A percentile compares a stretch with the other conserved stretches of the same genome.
phyloP scores from a whole-genome alignment of 2,797 vertebrate genomes.

The Notamacropus eugenii region DNA sequence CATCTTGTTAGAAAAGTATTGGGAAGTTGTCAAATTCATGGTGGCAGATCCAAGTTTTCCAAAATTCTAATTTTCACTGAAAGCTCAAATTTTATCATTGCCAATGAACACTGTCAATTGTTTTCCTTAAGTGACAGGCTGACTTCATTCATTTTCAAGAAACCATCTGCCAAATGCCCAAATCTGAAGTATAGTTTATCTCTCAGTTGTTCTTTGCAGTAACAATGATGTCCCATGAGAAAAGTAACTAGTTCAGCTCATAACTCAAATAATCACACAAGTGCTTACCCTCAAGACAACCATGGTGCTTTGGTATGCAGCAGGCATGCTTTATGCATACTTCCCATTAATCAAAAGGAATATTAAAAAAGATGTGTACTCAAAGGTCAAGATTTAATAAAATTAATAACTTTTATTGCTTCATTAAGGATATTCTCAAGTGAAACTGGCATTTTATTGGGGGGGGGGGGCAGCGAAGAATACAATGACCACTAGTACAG shows the following conservation, averaged over 20 bases:
- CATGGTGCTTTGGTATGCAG: background rate
- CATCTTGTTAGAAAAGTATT: background rate
- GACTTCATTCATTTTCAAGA: background rate
- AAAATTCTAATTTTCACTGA: background rate
- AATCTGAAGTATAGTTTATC: background rate
- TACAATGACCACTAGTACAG: background rate
- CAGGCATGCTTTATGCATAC: background rate
- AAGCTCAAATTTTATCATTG: background rate
- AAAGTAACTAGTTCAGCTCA: too few relatives aligned
- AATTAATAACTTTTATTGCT: background rate
- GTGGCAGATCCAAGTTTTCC: background rate
- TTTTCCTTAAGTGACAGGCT: background rate
- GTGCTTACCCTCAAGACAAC: background rate
- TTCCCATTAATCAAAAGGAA: background rate
- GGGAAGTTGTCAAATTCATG: background rate
- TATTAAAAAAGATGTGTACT: background rate
- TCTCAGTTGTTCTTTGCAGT: background rate
- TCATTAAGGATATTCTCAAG: slow-evolving; percentile 2
- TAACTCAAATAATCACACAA: background rate
- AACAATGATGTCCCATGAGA: background rate
- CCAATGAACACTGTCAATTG: slow-evolving; percentile 1
- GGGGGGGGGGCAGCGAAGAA: background rate
- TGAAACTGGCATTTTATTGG: background rate
- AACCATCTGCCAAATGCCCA: background rate
- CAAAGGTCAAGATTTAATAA: background rate